Evolutionary conservation across 1,140 invertebrate genomes (phyloP), one percentile per base, ranked within the genome.

Genomic region (Diachasmimorpha longicaudata): DNA sequence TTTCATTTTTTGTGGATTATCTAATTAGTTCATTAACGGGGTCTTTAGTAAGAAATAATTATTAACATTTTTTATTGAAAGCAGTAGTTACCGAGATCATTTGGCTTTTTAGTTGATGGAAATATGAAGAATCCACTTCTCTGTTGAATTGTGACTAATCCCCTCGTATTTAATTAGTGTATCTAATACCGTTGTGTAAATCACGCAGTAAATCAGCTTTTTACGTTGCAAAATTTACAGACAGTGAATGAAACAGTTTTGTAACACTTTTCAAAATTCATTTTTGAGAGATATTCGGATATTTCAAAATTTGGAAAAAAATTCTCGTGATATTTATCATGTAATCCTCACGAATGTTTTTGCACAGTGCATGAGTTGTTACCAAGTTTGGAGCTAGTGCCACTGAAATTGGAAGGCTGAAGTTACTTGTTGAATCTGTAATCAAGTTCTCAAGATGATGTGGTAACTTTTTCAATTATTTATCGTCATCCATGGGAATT

Each of bases 361-460:
- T 81, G 79, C 75, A 79, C 81, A 87, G 84, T 83, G 82, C 81
- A 86, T 80, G 81, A 83, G 75, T 80, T 87, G 76, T 74, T 83
- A 70, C 77, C 84, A 76, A 85, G 79, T 81, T 79, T 86, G 83
- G 80, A 82, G 78, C 81, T 86, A 82, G 77, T 82, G 72, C 79
- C 80, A 79, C 79, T 78, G 76, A 80, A 77, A 75, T 79, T 80
- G 70, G 81, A 68, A 80, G 55, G 31, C 71, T 77, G 78, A 83
- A 70, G 72, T 75, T 55, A 75, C 67, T 48, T 77, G 71, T 70
- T 71, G 75, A 72, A 67, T 55, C 68, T 63, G 31, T 31, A 25
- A 8, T 23, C 44, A 75, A 70, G 23, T 55, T 55, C 16, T 37
- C 36, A 23, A 55, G 58, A 75, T 69, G 11, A 37, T 58, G 48